Evolutionary conservation across 1,140 invertebrate species (phyloP), one percentile per base, ranked within the genome.

Genomic region (Formica exsecta): DNA sequence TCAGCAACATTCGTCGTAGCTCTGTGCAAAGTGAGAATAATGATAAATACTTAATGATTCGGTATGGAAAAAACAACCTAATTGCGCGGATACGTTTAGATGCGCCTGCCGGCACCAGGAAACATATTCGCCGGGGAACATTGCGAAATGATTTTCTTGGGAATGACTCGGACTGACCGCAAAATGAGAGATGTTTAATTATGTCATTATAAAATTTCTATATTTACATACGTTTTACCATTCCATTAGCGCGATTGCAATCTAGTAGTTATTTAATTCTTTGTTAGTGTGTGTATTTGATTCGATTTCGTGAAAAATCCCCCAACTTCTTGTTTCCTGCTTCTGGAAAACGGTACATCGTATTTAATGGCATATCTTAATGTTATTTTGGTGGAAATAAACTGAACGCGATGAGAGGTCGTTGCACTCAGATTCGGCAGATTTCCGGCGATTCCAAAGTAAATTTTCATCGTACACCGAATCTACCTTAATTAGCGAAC

Each of bases 71-170:
- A 87, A 88, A 89, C 85, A 90, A 62, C 62, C 81, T 92, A 92
- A 92, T 92, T 90, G 89, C 86, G 48, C 73, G 90, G 85, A 91
- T 89, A 86, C 79, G 75, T 90, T 91, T 89, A 90, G 85, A 86
- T 88, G 87, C 86, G 89, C 79, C 48, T 88, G 68, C 44, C 62
- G 71, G 66, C 54, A 65, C 19, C 59, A 81, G 86, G 68, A 75
- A 77, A 89, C 70, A 48, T 61, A 48, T 13, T 29, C 71, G 77
- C 61, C 61, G 6, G 54, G 11, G 11, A 77, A 87, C 70, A 11
- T 77, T 77, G 59, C 80, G 68, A 85, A 87, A 87, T 87, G 16
- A 1, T 87, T 25, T 44, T 76, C 19, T 44, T 32, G 71, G 75
- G 86, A 59, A 86, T 74, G 68, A 74, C 38, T 83, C 66, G 54